Evolutionary conservation across 2,797 vertebrate species (phyloP), one percentile per base, ranked within the genome.

Genomic region (Labroides dimidiatus): DNA sequence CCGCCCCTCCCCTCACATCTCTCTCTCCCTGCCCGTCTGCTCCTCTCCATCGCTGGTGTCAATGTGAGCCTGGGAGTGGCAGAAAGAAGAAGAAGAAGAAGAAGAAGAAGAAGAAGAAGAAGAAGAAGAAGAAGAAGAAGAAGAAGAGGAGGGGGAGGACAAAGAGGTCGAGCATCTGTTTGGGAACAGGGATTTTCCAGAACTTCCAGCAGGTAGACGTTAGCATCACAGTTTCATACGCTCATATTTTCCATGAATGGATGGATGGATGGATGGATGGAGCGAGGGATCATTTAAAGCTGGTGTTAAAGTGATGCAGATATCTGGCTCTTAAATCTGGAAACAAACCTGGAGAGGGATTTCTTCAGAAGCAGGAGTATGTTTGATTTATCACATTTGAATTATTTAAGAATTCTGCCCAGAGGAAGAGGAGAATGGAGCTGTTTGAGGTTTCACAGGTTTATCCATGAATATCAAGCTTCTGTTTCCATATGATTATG

Each of bases 141-240:
- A n/a, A n/a, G 21, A 80, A 39, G 66, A 77, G 44, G 77, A 70
- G 68, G 61, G 70, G 37, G 36, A 78, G 54, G 7, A n/a, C 27
- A 14, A 63, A 58, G 47, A 71, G 27, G 52, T 24, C 11, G 56
- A 77, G 30, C 30, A 33, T 33, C 30, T 33, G 30, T 33, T 33
- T 33, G 30, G 30, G 6, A 27, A 72, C 73, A 50, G 58, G 61
- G 59, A 62, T 50, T 78, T 56, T 37, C 69, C 49, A 54, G 36
- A 72, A 72, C 45, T 62, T 24, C 9, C 60, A 81, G 78, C 84
- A 89, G 89, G 90, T 90, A 90, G 61, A 55, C 30, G 64, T 64
- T 41, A 51, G n/a, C 54, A 52, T 60, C 50, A 9, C 11, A 1
- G 11, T 56, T 37, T 42, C 2, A 21, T n/a, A 17, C 17, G 7